Evolutionary conservation across 2,888 invertebrate species (phyloP), one percentile per base, ranked within the genome.

Genomic region (Shargacucullia verbasci): DNA sequence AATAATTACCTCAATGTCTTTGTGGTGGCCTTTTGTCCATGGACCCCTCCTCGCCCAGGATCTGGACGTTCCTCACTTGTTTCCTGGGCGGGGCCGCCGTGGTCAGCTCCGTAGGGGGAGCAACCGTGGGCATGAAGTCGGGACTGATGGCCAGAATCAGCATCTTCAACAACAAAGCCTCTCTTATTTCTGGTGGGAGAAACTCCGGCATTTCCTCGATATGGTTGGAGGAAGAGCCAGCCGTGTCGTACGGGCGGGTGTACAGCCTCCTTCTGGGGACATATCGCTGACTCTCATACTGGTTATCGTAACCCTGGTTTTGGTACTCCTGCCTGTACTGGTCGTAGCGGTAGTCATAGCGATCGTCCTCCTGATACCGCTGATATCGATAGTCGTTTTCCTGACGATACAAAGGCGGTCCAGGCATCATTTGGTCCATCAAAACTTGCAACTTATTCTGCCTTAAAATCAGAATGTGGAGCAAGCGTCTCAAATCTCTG

Each of bases 161-260:
- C 97, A 97, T 97, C 78, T 96, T 95, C 76, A 96, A 83, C 8
- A 97, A 85, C 34, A 97, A 86, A 79, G 96, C 96, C 83, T 97
- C 97, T 57, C 97, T 91, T 13, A 97, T 95, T 56, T 96, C 96
- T 0, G 96, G 94, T 11, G 97, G 97, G 13, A 97, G 84, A 72
- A 95, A 96, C 67, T 96, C 95, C 7, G 95, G 95, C 58, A 84
- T 77, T 25, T 95, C 95, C 35, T 95, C 92, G 12, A 91, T 81
- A 20, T 89, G 86, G 59, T 94, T 93, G 2, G 93, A 87, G 20
- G 89, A 86, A 29, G 91, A 85, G 13, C 90, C 84, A 45, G 89
- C 85, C 0, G 88, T 86, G 55, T 94, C 94, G 60, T 94, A 94
- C 0, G 88, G 89, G 11, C 93, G 79, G 1, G 82, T 78, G 43